Evolutionary conservation across 2,113 vertebrate genomes (phyloP), one percentile per base, ranked within the genome.

Genomic region (Stigmatopora nigra): DNA sequence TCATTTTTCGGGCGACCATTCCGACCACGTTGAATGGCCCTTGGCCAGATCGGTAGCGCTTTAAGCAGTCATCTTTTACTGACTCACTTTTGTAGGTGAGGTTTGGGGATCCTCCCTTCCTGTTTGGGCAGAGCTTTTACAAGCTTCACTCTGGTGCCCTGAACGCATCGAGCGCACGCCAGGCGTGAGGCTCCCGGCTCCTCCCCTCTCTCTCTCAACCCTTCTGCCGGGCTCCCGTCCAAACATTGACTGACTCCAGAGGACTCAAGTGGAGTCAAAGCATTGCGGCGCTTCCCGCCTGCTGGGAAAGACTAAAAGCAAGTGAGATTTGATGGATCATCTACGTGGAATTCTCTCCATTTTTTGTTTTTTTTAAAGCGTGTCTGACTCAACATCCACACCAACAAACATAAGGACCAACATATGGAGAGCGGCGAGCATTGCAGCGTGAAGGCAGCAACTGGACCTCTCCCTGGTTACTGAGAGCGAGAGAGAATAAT

Each of bases 401-500:
- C 66, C 69, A 61, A 75, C 59, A 73, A 68, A 53, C 77, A 78
- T 78, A 84, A 67, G 74, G 76, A 82, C 75, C 67, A 77, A 84
- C 78, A 80, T 80, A 83, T 82, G 80, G 84, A 81, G 66, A 81
- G 75, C 71, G 69, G 70, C 81, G 77, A 77, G 82, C 80, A 85
- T 77, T 86, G 85, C 80, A 59, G 81, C 71, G 71, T 82, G 80
- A 79, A 81, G 78, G 69, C 80, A 73, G 69, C 82, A 84, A 84
- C 83, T 86, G 83, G 84, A 86, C 84, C 76, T 82, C 71, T 80
- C 82, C 78, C 70, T 82, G 78, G 80, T 85, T 77, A 82, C 81
- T 82, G 76, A 86, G 69, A 81, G 77, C 73, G 77, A 83, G 77
- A 78, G 81, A 81, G 78, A 79, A 85, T 75, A 84, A 83, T 70